phyloP scores from a whole-genome alignment of 2,113 vertebrate species.

The Emydocephalus ijimae region DNA sequence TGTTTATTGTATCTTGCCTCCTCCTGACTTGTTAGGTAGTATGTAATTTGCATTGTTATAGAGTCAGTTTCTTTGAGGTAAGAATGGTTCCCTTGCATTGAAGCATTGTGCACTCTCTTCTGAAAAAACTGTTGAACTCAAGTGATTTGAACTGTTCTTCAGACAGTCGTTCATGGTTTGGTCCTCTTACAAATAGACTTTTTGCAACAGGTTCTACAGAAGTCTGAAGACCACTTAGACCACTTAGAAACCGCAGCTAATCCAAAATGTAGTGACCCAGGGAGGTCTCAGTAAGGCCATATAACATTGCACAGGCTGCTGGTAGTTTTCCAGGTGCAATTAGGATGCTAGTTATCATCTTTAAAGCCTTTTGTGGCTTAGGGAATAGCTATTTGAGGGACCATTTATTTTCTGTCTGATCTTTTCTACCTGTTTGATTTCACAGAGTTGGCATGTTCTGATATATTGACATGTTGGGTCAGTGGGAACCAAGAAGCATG shows the following conservation, averaged over 20 bases:
- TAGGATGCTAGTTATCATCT: neutral
- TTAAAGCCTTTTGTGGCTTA: neutral
- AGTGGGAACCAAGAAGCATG: neutral
- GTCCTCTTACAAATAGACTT: neutral
- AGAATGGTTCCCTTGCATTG: neutral
- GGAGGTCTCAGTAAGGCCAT: neutral
- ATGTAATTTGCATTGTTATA: neutral
- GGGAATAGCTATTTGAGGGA: neutral
- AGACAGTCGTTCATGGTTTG: neutral
- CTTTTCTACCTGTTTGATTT: neutral
- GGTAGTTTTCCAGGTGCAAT: neutral
- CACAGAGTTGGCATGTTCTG: neutral
- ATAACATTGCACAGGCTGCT: neutral
- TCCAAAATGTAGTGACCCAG: neutral
- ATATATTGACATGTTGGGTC: neutral
- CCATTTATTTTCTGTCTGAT: neutral
- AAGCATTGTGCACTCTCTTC: neutral
- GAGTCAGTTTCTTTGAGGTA: neutral
- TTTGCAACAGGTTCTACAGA: neutral
- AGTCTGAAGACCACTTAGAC: neutral
- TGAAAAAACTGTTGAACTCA: neutral
- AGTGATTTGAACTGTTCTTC: neutral
- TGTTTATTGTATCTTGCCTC: neutral
- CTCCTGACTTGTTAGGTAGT: neutral
- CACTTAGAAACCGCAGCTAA: neutral